Conservation (phyloP, 2,888 invertebrate genomes). For the Baronia brevicornis region DNA sequence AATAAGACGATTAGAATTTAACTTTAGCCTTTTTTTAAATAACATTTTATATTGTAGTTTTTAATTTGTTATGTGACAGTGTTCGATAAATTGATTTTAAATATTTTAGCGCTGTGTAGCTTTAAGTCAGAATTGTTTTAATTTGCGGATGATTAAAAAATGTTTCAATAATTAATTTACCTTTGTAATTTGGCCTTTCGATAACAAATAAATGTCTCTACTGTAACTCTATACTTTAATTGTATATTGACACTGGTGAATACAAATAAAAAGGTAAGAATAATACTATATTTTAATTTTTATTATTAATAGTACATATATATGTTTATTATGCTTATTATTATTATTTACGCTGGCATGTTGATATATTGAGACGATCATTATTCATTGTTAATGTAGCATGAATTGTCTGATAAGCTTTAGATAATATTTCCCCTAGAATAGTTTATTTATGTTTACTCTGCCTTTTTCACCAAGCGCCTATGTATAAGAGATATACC, state of each 20-base stretch:
- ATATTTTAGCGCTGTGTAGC: conserved; percentile 25
- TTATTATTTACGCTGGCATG: conserved; percentile 23
- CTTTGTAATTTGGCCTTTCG: conserved; percentile 54
- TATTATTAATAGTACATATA: conserved; percentile 9
- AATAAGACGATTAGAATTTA: too few species aligned
- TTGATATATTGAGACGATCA: conserved; percentile 12
- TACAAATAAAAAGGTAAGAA: conserved; percentile 33
- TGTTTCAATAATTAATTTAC: conserved; percentile 24
- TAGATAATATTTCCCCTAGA: too few species aligned
- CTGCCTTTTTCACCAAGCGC: too few species aligned
- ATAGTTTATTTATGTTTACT: too few species aligned
- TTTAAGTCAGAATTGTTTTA: conserved; percentile 36
- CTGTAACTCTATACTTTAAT: conserved; percentile 21
- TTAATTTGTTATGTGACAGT: conserved; percentile 6
- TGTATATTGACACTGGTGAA: conserved; percentile 10
- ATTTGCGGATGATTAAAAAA: conserved; percentile 26
- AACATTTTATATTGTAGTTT: conserved; percentile 11
- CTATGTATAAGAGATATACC: too few species aligned
- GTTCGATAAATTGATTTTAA: conserved; percentile 9
- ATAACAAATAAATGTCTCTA: conserved; percentile 51
- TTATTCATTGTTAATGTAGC: too few species aligned
- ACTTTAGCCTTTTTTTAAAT: background rate
- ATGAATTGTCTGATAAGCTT: too few species aligned
- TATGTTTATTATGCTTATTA: conserved; percentile 17
- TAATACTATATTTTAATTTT: conserved; percentile 20